Conservation (phyloP, 2,113 vertebrate species). For the Triplophysa tibetana region DNA sequence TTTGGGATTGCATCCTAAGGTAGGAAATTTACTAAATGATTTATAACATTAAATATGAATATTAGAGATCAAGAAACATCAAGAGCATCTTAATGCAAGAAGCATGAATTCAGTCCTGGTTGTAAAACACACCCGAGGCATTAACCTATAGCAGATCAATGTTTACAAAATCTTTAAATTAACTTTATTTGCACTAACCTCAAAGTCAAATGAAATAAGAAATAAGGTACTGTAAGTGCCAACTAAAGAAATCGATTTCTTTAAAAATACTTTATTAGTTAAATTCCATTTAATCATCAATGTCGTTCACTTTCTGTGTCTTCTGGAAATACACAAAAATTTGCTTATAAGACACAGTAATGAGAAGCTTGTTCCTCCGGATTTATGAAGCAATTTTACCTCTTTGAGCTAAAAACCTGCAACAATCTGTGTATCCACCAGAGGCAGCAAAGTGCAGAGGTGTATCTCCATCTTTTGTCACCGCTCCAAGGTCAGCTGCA, state of each 20-base stretch:
- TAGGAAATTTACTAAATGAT: constrained; percentile 6
- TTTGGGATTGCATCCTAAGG: constrained; percentile 87
- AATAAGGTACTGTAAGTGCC: no score
- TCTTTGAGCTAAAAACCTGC: constrained; percentile 92
- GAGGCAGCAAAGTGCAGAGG: constrained; percentile 87
- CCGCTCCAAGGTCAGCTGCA: constrained; percentile 78
- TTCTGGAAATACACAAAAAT: neutral
- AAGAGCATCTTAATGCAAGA: no score
- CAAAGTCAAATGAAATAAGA: no score
- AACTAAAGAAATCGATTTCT: no score
- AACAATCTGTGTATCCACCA: constrained; percentile 83
- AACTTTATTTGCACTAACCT: no score
- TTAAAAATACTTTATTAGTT: neutral
- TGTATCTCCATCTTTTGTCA: constrained; percentile 80
- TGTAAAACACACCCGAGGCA: neutral
- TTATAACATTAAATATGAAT: neutral
- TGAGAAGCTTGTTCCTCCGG: neutral
- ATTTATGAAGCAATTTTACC: constrained; percentile 69
- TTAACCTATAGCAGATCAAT: neutral
- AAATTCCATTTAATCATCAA: neutral
- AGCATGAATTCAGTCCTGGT: neutral
- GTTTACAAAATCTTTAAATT: no score
- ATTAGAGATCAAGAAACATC: no score
- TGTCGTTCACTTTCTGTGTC: neutral
- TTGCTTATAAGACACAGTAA: neutral